These are phyloP conservation scores for Danaus melanippus DNA, from an alignment of 1,140 invertebrate species.

Conservation along the genomic window DNA sequence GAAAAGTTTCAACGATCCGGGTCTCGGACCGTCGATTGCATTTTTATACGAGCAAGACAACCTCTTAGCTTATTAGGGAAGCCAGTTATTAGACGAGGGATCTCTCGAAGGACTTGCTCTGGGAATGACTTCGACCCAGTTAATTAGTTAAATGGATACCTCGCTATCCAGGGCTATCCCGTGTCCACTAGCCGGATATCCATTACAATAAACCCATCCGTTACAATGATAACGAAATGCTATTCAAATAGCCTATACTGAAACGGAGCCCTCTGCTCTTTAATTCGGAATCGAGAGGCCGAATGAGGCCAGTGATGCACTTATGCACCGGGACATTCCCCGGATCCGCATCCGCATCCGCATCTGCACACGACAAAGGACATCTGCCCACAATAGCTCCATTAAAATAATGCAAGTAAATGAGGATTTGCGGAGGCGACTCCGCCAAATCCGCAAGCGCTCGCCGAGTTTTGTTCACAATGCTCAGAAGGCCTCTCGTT, in stretches of 20 bases:
- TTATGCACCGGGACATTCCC: conserved; percentile 64
- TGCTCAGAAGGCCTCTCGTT: conserved; percentile 35
- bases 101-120: conserved; percentile 39
- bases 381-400: conserved; percentile 68
- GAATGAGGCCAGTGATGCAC: conserved; percentile 61
- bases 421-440: conserved; percentile 66
- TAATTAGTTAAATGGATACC: conserved; percentile 65
- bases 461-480: conserved; percentile 47
- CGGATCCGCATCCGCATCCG: conserved; percentile 49
- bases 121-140: conserved; percentile 47
- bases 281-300: conserved; percentile 50
- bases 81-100: conserved; percentile 55
- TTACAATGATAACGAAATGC: conserved; percentile 32
- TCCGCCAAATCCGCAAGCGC: conserved; percentile 52
- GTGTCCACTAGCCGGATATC: background rate
- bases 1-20: conserved; percentile 63
- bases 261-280: conserved; percentile 49
- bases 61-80: conserved; percentile 67
- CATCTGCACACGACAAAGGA: conserved; percentile 64
- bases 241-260: conserved; percentile 50
- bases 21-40: conserved; percentile 54
- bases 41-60: conserved; percentile 64
- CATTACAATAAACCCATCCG: conserved; percentile 45
- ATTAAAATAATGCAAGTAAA: conserved; percentile 73
- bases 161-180: conserved; percentile 22